Conservation (phyloP, 2,797 vertebrate species). For the Gymnothorax javanicus region DNA sequence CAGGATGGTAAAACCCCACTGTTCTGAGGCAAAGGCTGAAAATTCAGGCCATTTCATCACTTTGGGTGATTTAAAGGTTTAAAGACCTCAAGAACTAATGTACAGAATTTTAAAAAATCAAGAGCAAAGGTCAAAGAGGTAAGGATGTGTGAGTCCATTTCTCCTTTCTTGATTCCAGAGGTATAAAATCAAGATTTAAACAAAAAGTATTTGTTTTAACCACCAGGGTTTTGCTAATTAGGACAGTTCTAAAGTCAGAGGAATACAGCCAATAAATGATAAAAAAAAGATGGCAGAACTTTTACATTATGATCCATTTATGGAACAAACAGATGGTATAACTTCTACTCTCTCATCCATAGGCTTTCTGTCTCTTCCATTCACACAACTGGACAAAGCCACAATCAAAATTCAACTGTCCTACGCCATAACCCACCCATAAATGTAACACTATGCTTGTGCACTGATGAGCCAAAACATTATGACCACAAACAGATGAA, state of each 20-base stretch:
- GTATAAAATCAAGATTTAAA: too few relatives aligned
- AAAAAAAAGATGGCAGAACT: too few relatives aligned
- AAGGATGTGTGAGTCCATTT: not conserved
- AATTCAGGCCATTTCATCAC: conserved; percentile 27
- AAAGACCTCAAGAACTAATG: not conserved
- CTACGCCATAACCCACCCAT: not conserved
- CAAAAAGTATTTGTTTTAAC: too few relatives aligned
- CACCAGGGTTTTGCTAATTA: too few relatives aligned
- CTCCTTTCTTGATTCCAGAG: not conserved
- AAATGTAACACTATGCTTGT: not conserved
- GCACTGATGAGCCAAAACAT: too few relatives aligned
- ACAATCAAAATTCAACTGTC: not conserved
- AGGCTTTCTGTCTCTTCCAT: too few relatives aligned
- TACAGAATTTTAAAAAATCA: conserved; percentile 16
- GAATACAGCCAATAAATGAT: too few relatives aligned
- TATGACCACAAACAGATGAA: too few relatives aligned
- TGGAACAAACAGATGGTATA: too few relatives aligned
- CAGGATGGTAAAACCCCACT: conserved; percentile 68
- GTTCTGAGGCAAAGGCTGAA: conserved; percentile 69
- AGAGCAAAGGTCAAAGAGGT: conserved; percentile 11
- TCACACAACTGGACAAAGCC: not conserved
- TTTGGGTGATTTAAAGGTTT: conserved; percentile 9
- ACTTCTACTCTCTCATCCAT: too few relatives aligned
- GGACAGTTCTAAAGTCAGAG: too few relatives aligned
- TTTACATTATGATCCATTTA: too few relatives aligned